These are phyloP conservation scores for Aleiodes testaceus DNA, from an alignment of 2,888 invertebrate genomes.

Conservation along the genomic window DNA sequence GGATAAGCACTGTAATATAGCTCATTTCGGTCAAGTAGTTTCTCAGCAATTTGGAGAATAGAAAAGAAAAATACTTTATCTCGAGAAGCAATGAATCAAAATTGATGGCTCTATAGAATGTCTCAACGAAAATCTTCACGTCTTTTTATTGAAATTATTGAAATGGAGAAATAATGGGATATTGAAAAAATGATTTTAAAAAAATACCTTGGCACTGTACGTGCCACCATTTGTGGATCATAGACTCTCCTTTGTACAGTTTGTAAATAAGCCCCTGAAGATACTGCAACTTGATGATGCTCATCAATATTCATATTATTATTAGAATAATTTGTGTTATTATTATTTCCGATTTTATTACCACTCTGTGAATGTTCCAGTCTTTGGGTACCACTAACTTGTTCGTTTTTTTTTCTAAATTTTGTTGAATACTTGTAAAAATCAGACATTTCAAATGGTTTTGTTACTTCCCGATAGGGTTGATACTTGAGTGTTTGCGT, in stretches of 20 bases:
- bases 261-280: slow-evolving; percentile 27
- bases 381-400: slow-evolving; percentile 39
- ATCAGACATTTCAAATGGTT: slow-evolving; percentile 98
- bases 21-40: background rate
- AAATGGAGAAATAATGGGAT: background rate
- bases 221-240: slow-evolving; percentile 23
- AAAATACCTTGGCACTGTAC: slow-evolving; percentile 20
- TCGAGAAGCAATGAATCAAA: no score
- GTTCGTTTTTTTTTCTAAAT: slow-evolving; percentile 80
- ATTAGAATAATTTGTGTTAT: slow-evolving; percentile 27
- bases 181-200: no score
- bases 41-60: no score
- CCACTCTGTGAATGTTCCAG: slow-evolving; percentile 2
- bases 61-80: no score
- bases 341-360: slow-evolving; percentile 33
- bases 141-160: no score
- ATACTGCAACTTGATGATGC: slow-evolving; percentile 5
- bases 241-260: slow-evolving; percentile 19
- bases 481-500: slow-evolving; percentile 89
- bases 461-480: slow-evolving; percentile 93
- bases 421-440: slow-evolving; percentile 98
- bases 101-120: no score
- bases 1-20: no score
- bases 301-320: slow-evolving; percentile 23
- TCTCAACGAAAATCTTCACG: no score